phyloP scores from a whole-genome alignment of 2,797 vertebrate genomes.

The Prunella strophiata region DNA sequence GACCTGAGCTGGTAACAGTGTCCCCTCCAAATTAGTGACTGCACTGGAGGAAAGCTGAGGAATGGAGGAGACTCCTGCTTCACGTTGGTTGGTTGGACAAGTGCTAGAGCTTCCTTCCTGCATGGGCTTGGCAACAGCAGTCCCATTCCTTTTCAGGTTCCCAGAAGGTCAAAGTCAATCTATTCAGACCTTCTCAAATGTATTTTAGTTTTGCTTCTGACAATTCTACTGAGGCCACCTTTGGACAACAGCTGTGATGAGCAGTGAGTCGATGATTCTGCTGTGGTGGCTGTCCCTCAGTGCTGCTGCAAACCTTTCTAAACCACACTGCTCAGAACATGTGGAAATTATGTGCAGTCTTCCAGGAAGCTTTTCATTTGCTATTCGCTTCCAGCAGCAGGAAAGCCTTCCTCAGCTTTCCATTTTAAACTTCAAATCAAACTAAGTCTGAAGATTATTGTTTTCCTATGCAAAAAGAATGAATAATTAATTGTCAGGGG shows the following conservation, averaged over 20 bases:
- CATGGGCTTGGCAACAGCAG: background rate
- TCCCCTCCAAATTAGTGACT: background rate
- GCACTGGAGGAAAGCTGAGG: background rate
- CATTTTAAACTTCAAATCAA: slow-evolving; percentile 10
- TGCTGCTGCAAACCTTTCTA: background rate
- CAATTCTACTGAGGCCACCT: background rate
- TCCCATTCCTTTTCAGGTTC: background rate
- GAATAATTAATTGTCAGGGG: background rate
- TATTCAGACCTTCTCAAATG: background rate
- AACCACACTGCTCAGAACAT: background rate
- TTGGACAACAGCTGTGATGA: background rate
- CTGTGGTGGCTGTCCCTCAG: background rate
- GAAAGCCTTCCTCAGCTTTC: background rate
- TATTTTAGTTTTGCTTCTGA: background rate
- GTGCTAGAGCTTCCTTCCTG: background rate
- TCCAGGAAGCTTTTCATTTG: background rate
- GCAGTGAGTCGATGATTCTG: background rate
- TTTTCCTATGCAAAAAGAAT: slow-evolving; percentile 3
- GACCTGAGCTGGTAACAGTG: background rate
- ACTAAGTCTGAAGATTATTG: background rate
- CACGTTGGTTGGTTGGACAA: rapidly evolving
- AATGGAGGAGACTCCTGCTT: background rate
- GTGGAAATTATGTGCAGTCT: background rate
- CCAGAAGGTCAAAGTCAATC: background rate
- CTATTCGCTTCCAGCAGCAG: background rate